Base-by-base conservation (phyloP, 2,797 vertebrate species). In the Mergus octosetaceus region DNA sequence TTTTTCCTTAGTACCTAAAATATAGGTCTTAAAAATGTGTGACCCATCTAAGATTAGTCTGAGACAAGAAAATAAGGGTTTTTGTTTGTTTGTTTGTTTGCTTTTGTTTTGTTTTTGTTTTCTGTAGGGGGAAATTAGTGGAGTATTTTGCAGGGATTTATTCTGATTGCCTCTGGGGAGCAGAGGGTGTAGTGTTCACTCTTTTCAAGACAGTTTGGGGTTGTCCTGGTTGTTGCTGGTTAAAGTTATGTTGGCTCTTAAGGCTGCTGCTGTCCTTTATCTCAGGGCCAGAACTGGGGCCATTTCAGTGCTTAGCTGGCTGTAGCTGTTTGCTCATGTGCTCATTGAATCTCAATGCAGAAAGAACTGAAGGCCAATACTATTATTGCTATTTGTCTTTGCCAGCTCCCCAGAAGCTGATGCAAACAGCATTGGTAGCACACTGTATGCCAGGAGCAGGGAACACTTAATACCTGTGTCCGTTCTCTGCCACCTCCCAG, bases 241-340 rank as follows among this genome's bases (percentile, higher is more conserved):
- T 62, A 28, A 18, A 41, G n/a, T 9, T 57, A 36, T 6, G 27
- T 34, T 24, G 54, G 19, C 53, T 45, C 38, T 54, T 20, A 18
- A 47, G 51, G 24, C 43, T 84, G 41, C 57, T 72, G 8, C 57
- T 72, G 9, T 51, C 14, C 30, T 60, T 53, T 24, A 5, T 0
- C 5, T 5, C 0, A 3, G 69, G 41, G 80, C 66, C 73, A 66
- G 69, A 43, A 34, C 4, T 19, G 19, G 34, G 30, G 11, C 32
- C 6, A 0, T 69, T 66, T 38, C 2, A 3, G 51, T 39, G 36
- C 30, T 78, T 11, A 36, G 58, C 45, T 2, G 3, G 49, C 25
- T 72, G 3, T 0, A 1, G 11, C 3, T 34, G 9, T 36, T 77
- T 16, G 1, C 70, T 80, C 1, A 0, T 15, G 38, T 34, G 45